These are phyloP conservation scores for Acomys russatus DNA, from an alignment of 2,797 vertebrate genomes.

Conservation along the genomic window DNA sequence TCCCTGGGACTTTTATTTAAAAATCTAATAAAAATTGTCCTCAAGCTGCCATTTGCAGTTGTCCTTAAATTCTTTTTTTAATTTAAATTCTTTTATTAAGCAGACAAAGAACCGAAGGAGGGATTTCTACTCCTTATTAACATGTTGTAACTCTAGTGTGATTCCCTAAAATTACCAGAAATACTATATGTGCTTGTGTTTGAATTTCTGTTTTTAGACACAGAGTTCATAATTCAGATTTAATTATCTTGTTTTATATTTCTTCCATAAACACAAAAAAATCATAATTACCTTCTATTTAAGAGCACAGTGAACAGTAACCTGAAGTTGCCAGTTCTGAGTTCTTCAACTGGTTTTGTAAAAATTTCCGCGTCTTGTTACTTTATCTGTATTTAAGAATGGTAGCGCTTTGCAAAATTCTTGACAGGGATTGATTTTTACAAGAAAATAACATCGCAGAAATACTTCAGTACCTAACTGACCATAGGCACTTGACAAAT, in stretches of 20 bases:
- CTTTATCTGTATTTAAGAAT: not conserved
- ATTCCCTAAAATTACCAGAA: not conserved
- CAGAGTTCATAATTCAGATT: slow-evolving; percentile 4
- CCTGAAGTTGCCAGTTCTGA: not conserved
- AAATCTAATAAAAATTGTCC: not conserved
- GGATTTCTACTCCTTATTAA: not conserved
- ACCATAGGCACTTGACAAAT: not conserved
- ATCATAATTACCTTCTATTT: not conserved
- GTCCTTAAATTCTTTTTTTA: not conserved
- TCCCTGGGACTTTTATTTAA: not conserved
- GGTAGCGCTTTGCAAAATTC: slow-evolving; percentile 19
- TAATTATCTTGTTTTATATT: not conserved
- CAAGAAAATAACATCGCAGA: slow-evolving; percentile 47
- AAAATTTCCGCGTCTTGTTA: slow-evolving; percentile 11
- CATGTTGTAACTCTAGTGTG: not conserved
- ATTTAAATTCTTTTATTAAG: not conserved
- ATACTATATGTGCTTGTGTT: not conserved
- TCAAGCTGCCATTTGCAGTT: not conserved
- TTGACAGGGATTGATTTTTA: slow-evolving; percentile 29
- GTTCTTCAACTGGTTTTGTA: not conserved
- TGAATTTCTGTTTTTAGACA: slow-evolving; percentile 61
- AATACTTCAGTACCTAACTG: not conserved
- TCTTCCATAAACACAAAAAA: slow-evolving; percentile 22
- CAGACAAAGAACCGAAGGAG: not conserved
- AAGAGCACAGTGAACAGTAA: not conserved